These are phyloP conservation scores for Hippopotamyrus pictus DNA, from an alignment of 2,797 vertebrate species.

Conservation along the genomic window DNA sequence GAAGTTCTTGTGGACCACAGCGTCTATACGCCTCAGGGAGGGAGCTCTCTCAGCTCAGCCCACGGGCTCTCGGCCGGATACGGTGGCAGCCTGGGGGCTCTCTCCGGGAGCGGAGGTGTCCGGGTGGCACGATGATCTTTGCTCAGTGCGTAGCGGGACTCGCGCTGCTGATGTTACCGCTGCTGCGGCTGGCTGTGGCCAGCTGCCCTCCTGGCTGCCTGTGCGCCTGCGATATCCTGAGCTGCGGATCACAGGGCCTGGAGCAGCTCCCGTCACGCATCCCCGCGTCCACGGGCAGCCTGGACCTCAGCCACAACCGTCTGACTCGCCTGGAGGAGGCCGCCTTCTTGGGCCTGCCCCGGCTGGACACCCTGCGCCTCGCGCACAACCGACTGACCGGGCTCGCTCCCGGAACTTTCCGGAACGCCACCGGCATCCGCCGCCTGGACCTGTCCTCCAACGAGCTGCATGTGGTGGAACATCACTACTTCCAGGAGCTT, in stretches of 20 bases:
- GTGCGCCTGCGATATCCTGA: constrained; percentile 80
- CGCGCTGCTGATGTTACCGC: constrained; percentile 50
- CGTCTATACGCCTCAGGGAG: neutral
- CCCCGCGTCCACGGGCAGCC: constrained; percentile 59
- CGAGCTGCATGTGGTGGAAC: constrained; percentile 61
- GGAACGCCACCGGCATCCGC: constrained; percentile 69
- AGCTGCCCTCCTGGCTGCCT: constrained; percentile 73
- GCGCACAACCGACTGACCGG: constrained; percentile 70
- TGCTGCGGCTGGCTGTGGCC: constrained; percentile 17
- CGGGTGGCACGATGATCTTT: constrained; percentile 46
- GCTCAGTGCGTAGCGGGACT: constrained; percentile 34
- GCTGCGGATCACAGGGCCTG: constrained; percentile 70
- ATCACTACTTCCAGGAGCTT: constrained; percentile 75
- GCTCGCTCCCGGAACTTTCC: constrained; percentile 62
- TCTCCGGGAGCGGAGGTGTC: constrained; percentile 19
- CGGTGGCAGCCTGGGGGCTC: neutral
- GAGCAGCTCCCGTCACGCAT: constrained; percentile 57
- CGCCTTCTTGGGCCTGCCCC: constrained; percentile 64
- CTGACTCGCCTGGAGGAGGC: constrained; percentile 63
- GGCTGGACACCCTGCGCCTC: constrained; percentile 70
- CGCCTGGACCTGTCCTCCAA: constrained; percentile 90
- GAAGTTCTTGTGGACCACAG: constrained; percentile 13
- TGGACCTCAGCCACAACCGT: constrained; percentile 85
- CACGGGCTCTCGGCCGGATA: neutral
- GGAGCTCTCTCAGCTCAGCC: neutral